Conservation (phyloP, 2,888 invertebrate genomes). For the Urechis unicinctus region DNA sequence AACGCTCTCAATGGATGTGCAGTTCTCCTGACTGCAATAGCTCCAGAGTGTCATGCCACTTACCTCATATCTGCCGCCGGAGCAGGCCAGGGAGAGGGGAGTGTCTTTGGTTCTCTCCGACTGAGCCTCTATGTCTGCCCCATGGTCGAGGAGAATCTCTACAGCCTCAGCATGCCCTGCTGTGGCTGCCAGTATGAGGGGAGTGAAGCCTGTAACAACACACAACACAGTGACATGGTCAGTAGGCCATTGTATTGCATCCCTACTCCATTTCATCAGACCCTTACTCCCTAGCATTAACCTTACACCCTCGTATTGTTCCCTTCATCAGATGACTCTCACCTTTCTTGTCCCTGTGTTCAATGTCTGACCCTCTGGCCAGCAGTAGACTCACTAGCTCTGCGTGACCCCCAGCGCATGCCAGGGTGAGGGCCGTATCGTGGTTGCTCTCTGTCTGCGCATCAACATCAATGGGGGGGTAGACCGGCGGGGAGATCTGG, state of each 20-base stretch:
- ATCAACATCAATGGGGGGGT: constrained; percentile 68
- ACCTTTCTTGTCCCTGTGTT: constrained; percentile 92
- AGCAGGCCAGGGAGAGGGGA: constrained; percentile 92
- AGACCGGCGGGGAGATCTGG: constrained; percentile 51
- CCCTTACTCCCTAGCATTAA: not conserved
- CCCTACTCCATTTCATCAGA: not conserved
- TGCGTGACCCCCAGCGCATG: constrained; percentile 88
- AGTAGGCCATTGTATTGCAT: not conserved
- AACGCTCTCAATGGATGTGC: too few relatives aligned
- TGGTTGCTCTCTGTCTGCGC: constrained; percentile 98
- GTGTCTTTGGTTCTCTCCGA: constrained; percentile 99
- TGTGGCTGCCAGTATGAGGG: constrained; percentile 92
- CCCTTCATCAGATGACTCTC: not conserved
- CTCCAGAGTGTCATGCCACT: too few relatives aligned
- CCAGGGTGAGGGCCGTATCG: constrained; percentile 94
- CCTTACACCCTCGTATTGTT: not conserved
- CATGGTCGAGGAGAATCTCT: constrained; percentile 84
- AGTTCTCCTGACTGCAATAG: too few relatives aligned
- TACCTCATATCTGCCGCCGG: constrained; percentile 90
- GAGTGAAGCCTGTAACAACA: constrained; percentile 72
- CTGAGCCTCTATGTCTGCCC: constrained; percentile 97
- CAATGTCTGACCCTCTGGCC: constrained; percentile 88
- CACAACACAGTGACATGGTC: not conserved
- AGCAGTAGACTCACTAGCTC: constrained; percentile 89
- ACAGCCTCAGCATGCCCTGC: constrained; percentile 86